These are phyloP conservation scores for Stegodyphus mimosarum DNA, from an alignment of 1,140 invertebrate genomes.

Conservation along the genomic window DNA sequence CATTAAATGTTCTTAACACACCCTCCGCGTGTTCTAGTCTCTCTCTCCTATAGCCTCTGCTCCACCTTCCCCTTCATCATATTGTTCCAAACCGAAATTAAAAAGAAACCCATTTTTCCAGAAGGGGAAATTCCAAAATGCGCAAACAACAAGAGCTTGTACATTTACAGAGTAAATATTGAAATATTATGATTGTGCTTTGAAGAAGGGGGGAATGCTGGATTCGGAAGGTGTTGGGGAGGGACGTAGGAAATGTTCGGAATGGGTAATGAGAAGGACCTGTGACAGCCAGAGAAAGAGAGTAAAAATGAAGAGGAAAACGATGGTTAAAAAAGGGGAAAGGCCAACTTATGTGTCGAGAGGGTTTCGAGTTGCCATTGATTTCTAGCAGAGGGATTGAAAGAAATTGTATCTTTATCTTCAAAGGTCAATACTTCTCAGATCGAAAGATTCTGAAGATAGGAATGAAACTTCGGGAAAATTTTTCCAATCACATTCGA, in stretches of 20 bases:
- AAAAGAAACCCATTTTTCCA: neutral
- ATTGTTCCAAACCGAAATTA: neutral
- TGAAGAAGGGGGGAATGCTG: neutral
- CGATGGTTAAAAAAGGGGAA: neutral
- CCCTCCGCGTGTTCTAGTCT: too few relatives aligned
- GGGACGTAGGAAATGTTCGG: neutral
- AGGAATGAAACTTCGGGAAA: neutral
- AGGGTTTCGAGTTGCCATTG: slow-evolving; percentile 20
- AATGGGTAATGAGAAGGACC: slow-evolving; percentile 17
- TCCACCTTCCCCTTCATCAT: too few relatives aligned
- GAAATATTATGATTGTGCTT: slow-evolving; percentile 19
- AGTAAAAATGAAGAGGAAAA: slow-evolving; percentile 15
- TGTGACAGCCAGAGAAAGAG: neutral
- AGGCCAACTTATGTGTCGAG: slow-evolving; percentile 13
- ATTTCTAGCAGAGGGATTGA: neutral
- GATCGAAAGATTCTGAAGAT: neutral
- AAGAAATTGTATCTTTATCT: neutral
- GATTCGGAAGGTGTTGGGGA: neutral
- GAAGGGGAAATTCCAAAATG: neutral
- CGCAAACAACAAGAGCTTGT: neutral
- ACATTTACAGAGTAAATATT: slow-evolving; percentile 3
- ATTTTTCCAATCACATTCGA: neutral
- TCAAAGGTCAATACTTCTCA: too few relatives aligned
- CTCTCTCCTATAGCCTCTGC: too few relatives aligned
- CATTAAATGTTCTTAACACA: too few relatives aligned